Evolutionary conservation across 2,888 invertebrate genomes (phyloP), one percentile per base, ranked within the genome.

Genomic region (Resseliella maxima): DNA sequence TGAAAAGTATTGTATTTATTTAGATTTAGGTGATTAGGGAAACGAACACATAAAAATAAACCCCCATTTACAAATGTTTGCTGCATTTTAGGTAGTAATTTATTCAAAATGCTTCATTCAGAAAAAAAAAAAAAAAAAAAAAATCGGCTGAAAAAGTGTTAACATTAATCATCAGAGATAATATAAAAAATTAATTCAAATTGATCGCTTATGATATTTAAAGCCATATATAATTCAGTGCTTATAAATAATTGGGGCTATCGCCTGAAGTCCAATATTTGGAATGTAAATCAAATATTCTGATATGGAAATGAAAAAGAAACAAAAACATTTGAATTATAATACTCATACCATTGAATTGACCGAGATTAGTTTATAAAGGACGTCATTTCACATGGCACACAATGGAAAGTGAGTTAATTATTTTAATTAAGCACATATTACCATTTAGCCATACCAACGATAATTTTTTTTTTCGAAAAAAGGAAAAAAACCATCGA

Each of bases 361-460:
- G 72, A 72, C 72, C 41, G 41, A 41, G 15, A 50, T 12, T 50
- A 21, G 15, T 18, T 18, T 2, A 21, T 21, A 3, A 59, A 8
- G 59, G 59, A 24, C 59, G 18, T 8, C 50, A 18, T 50, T 50
- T 59, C 3, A 5, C 59, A 59, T 24, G 24, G n/a, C 6, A 59
- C 8, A 3, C 5, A 59, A 59, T 72, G 72, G 72, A 72, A 27
- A 72, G 72, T 72, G 72, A 72, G 72, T 72, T 72, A 72, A 72
- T 72, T 72, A 72, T 72, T 72, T 72, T 72, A 72, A 72, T 72
- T 72, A 72, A 72, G 72, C 72, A 72, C 72, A 72, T 72, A 72
- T 72, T 85, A 85, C 38, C 41, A 85, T 85, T 85, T 24, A 18
- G 1, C n/a, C n/a, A 41, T 85, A 85, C 38, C 35, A 2, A 81